Conservation (phyloP, 2,888 invertebrate species). For the Drosophila parthenogenetica region DNA sequence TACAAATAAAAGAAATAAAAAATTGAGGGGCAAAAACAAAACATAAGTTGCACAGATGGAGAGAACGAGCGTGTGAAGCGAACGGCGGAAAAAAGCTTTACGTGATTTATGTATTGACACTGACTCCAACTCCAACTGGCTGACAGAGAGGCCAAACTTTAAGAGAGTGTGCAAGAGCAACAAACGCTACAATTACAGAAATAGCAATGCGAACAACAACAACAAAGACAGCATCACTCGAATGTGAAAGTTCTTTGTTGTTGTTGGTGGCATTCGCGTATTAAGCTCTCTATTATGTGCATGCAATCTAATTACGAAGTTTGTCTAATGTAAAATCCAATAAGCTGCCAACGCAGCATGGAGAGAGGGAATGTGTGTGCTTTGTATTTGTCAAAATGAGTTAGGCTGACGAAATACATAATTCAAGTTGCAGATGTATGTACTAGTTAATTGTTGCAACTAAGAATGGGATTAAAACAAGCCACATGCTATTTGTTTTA, state of each 20-base stretch:
- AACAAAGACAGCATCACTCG: slow-evolving; percentile 17
- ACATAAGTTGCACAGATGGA: neutral
- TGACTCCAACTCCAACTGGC: slow-evolving; percentile 23
- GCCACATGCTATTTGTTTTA: too few relatives aligned
- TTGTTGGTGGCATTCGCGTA: slow-evolving; percentile 19
- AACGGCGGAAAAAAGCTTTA: slow-evolving; percentile 14
- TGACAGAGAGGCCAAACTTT: slow-evolving; percentile 25
- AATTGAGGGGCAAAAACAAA: slow-evolving; percentile 33
- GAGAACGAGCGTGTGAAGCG: neutral
- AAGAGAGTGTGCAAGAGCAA: slow-evolving; percentile 14
- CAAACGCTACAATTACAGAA: slow-evolving; percentile 5
- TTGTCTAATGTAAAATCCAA: slow-evolving; percentile 35
- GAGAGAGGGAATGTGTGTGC: slow-evolving; percentile 13
- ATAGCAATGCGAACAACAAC: slow-evolving; percentile 19
- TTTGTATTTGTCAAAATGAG: slow-evolving; percentile 1
- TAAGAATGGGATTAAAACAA: slow-evolving; percentile 7
- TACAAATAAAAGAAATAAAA: slow-evolving; percentile 5
- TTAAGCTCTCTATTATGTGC: slow-evolving; percentile 37
- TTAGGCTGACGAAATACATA: slow-evolving; percentile 51
- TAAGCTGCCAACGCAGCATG: slow-evolving; percentile 33
- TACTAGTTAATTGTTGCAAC: slow-evolving; percentile 26
- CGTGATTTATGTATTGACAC: slow-evolving; percentile 17
- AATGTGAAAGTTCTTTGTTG: slow-evolving; percentile 69
- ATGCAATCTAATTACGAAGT: slow-evolving; percentile 54
- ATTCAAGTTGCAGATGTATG: slow-evolving; percentile 28